These are phyloP conservation scores for Epiperipatus broadwayi DNA, from an alignment of 2,888 invertebrate species.

Conservation along the genomic window DNA sequence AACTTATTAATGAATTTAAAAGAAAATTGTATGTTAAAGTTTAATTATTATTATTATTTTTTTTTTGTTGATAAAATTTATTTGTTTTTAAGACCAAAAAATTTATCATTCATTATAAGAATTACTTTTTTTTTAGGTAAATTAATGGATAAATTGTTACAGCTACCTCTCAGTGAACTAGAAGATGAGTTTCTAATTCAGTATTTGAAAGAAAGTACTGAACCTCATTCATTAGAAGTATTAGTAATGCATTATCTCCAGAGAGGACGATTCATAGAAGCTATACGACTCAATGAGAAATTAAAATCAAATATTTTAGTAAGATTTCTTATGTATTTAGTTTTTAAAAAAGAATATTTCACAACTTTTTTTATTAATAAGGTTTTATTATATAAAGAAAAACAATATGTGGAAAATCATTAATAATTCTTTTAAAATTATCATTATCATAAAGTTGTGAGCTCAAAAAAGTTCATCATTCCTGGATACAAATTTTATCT, in stretches of 20 bases:
- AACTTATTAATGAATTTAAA: too few relatives aligned
- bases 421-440: too few relatives aligned
- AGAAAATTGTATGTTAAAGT: not conserved
- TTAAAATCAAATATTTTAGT: constrained; percentile 23
- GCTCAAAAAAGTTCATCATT: too few relatives aligned
- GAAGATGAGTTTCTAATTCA: constrained; percentile 49
- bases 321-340: constrained; percentile 13
- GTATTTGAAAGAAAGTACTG: constrained; percentile 40
- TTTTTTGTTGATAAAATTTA: constrained; percentile 16
- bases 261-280: constrained; percentile 31
- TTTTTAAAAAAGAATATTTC: too few relatives aligned
- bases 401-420: too few relatives aligned
- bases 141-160: constrained; percentile 39
- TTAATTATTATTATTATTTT: constrained; percentile 5
- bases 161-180: constrained; percentile 39
- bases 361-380: not conserved
- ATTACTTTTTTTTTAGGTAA: constrained; percentile 17
- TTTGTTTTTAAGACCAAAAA: constrained; percentile 14
- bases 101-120: constrained; percentile 12
- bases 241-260: constrained; percentile 48
- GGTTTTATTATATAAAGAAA: constrained; percentile 8
- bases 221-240: constrained; percentile 41
- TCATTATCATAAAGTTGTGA: too few relatives aligned
- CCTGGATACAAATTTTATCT: too few relatives aligned
- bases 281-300: constrained; percentile 29